phyloP scores from a whole-genome alignment of 2,888 invertebrate genomes.

The Agrotis exclamationis region DNA sequence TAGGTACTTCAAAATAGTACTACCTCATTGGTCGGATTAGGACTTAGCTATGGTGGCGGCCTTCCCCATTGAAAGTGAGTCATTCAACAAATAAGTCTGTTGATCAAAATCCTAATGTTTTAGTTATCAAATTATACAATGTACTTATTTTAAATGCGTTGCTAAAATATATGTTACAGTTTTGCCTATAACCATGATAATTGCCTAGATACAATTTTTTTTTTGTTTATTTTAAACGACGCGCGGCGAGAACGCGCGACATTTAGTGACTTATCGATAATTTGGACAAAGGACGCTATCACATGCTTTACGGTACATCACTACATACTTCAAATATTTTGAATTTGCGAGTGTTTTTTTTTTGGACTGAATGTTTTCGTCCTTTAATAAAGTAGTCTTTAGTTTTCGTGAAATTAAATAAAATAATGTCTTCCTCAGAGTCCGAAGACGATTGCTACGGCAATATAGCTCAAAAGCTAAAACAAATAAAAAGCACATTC shows the following conservation, averaged over 20 bases:
- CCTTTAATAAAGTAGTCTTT: no score
- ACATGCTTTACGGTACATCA: constrained; percentile 13
- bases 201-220: background rate
- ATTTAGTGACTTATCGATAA: constrained; percentile 9
- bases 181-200: background rate
- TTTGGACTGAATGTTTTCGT: background rate
- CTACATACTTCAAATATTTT: constrained; percentile 48
- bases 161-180: background rate
- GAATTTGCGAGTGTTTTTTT: constrained; percentile 7
- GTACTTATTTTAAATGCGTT: background rate
- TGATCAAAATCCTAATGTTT: background rate
- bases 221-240: background rate
- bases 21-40: no score
- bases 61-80: background rate
- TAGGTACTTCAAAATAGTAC: no score
- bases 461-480: constrained; percentile 79
- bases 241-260: no score
- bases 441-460: constrained; percentile 87
- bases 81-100: background rate
- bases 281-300: background rate
- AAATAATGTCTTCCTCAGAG: constrained; percentile 80
- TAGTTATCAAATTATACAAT: background rate
- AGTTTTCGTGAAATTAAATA: background rate
- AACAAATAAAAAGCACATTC: constrained; percentile 75
- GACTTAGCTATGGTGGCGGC: no score